These are phyloP conservation scores for Drosophila pruinosa DNA, from an alignment of 1,140 invertebrate species.

Conservation along the genomic window DNA sequence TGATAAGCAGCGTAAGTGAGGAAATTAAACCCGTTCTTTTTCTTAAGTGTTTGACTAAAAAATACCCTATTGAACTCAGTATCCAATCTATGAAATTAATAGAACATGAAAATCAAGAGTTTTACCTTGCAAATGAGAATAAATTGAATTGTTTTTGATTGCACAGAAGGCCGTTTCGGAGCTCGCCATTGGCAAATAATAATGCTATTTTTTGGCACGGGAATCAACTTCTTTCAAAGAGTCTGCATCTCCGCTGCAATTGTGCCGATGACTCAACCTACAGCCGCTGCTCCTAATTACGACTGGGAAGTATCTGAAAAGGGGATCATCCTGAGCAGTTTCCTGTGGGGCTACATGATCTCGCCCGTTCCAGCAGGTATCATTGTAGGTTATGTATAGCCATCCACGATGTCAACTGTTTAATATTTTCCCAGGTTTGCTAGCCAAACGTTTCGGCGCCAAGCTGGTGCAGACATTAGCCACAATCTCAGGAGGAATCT, in stretches of 20 bases:
- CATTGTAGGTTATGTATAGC: too few relatives aligned
- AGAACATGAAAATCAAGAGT: not conserved
- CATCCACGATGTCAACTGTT: too few relatives aligned
- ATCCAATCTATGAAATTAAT: not conserved
- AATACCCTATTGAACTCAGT: not conserved
- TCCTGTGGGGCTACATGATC: not conserved
- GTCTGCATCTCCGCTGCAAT: not conserved
- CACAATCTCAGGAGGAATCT: slow-evolving; percentile 82
- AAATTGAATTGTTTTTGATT: not conserved
- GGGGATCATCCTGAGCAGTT: not conserved
- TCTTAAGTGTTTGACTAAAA: too few relatives aligned
- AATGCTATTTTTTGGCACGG: not conserved
- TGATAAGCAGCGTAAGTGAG: not conserved
- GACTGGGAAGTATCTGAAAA: not conserved
- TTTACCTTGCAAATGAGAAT: too few relatives aligned
- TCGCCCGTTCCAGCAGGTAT: not conserved
- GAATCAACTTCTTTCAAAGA: not conserved
- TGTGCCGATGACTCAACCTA: not conserved
- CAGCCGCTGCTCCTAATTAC: not conserved
- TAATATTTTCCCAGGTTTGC: not conserved
- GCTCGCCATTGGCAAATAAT: not conserved
- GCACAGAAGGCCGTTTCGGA: not conserved
- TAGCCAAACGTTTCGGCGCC: slow-evolving; percentile 85
- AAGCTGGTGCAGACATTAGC: slow-evolving; percentile 86
- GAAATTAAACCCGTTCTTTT: too few relatives aligned